These are phyloP conservation scores for Camponotus pennsylvanicus DNA, from an alignment of 1,140 invertebrate genomes.

Conservation along the genomic window DNA sequence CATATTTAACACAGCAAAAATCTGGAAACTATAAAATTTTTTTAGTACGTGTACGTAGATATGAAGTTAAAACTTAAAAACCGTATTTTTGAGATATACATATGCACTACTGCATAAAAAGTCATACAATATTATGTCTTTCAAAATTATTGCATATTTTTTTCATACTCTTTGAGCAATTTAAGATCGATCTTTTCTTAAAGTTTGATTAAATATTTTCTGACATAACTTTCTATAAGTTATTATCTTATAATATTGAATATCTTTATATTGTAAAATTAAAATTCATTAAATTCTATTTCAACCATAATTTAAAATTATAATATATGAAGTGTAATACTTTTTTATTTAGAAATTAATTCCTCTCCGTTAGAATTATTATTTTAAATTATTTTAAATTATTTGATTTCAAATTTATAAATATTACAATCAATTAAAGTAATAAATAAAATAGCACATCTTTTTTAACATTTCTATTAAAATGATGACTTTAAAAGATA, in stretches of 20 bases:
- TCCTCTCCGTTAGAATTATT: neutral
- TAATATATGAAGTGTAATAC: neutral
- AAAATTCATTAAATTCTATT: slow-evolving; percentile 19
- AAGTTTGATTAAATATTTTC: slow-evolving; percentile 39
- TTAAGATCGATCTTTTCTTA: neutral
- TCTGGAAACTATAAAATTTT: neutral
- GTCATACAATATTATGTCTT: neutral
- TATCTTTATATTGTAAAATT: slow-evolving; percentile 8
- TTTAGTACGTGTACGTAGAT: neutral
- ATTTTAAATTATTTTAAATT: neutral
- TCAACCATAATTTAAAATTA: slow-evolving; percentile 16
- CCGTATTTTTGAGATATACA: neutral
- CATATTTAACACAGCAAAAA: neutral
- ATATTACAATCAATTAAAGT: neutral
- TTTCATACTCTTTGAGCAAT: slow-evolving; percentile 1
- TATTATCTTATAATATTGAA: slow-evolving; percentile 11
- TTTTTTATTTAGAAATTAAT: slow-evolving; percentile 32
- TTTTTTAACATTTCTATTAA: neutral
- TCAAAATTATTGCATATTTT: neutral
- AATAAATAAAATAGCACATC: neutral
- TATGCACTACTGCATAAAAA: neutral
- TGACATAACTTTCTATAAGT: slow-evolving; percentile 13
- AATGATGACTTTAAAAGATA: too few relatives aligned
- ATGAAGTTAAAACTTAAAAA: neutral
- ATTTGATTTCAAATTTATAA: neutral